Percentiles rank a stretch among this genome's conserved stretches.
Conservation (phyloP, 2,113 vertebrate genomes). For the Pantherophis guttatus region DNA sequence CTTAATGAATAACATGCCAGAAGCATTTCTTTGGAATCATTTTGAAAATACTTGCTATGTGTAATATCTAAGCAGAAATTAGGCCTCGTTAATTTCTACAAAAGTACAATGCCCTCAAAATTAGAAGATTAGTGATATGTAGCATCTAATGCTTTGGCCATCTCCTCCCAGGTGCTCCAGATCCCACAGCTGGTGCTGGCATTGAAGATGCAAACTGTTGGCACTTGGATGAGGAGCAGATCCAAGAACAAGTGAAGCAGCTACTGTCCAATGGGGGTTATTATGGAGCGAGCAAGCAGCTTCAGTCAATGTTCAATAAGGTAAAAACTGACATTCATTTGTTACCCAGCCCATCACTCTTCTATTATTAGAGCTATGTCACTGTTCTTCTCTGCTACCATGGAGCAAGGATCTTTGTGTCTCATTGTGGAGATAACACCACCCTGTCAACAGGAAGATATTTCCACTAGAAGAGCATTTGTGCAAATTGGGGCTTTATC, state of each 20-base stretch:
- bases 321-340: constrained; percentile 25
- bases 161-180: constrained; percentile 62
- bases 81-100: neutral
- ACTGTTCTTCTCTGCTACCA: neutral
- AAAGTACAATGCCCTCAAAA: neutral
- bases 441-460: neutral
- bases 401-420: neutral
- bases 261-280: constrained; percentile 69
- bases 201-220: constrained; percentile 73
- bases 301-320: constrained; percentile 74
- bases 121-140: no score
- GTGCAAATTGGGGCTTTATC: neutral
- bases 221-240: constrained; percentile 73
- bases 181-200: constrained; percentile 68
- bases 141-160: neutral
- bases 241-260: constrained; percentile 74
- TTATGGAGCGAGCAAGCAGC: constrained; percentile 71
- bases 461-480: neutral
- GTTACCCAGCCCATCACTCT: neutral
- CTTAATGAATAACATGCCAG: neutral
- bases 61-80: neutral
- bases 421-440: neutral
- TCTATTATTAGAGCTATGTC: neutral
- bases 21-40: neutral
- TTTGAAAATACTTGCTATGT: neutral